Conservation (phyloP, 1,140 invertebrate genomes). For the Heliconius hermathena region DNA sequence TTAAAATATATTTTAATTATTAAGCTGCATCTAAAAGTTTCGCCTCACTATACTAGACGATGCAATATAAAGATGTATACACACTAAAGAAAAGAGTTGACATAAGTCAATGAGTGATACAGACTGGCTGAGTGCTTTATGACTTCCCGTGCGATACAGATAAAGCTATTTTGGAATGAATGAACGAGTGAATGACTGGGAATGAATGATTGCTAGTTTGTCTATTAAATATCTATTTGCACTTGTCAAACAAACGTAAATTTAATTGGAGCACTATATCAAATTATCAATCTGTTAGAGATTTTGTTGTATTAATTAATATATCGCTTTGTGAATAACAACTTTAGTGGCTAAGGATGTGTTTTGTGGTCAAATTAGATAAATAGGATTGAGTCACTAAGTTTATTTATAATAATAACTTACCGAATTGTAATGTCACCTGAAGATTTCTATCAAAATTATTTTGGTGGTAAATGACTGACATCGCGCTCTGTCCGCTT, state of each 20-base stretch:
- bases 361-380: too few species aligned
- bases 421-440: too few species aligned
- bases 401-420: too few species aligned
- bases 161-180: slow-evolving; percentile 67
- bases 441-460: too few species aligned
- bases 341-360: too few species aligned
- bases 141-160: slow-evolving; percentile 60
- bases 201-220: slow-evolving; percentile 56
- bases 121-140: slow-evolving; percentile 63
- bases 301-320: background rate
- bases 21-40: background rate
- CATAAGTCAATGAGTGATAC: slow-evolving; percentile 58
- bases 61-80: slow-evolving; percentile 27
- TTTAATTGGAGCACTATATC: background rate
- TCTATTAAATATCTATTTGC: slow-evolving; percentile 22
- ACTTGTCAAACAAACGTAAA: background rate
- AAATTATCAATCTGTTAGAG: background rate
- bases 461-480: too few species aligned
- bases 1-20: background rate
- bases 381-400: too few species aligned
- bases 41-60: background rate
- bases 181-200: slow-evolving; percentile 56
- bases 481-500: too few species aligned
- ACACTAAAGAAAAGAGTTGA: slow-evolving; percentile 57
- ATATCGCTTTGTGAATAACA: background rate